phyloP scores from a whole-genome alignment of 2,797 vertebrate genomes.

The Dipus sagitta region DNA sequence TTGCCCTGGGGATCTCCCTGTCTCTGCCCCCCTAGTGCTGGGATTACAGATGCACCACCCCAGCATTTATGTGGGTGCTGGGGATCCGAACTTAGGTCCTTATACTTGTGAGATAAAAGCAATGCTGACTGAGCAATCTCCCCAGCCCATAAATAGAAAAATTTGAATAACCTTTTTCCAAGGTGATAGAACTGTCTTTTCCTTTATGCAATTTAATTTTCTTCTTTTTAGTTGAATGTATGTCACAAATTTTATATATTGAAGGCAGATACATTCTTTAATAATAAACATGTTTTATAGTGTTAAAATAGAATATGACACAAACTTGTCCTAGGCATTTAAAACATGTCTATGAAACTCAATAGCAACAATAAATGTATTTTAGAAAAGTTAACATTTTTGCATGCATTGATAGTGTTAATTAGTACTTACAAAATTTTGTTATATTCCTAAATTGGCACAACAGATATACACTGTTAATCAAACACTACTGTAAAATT shows the following conservation, averaged over 20 bases:
- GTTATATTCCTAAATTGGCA: conserved; percentile 18
- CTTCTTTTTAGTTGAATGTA: conserved; percentile 16
- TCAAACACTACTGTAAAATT: conserved; percentile 37
- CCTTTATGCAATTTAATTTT: conserved; percentile 22
- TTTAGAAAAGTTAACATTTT: conserved; percentile 38
- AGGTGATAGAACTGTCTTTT: conserved; percentile 18
- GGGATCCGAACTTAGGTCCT: too few relatives aligned
- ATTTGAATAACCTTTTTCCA: conserved; percentile 40
- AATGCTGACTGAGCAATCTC: too few relatives aligned
- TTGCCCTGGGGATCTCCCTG: too few relatives aligned
- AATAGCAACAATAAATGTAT: neutral
- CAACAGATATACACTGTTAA: neutral
- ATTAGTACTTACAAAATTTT: conserved; percentile 7
- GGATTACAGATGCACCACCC: too few relatives aligned
- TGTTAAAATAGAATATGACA: conserved; percentile 26
- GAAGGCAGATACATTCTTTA: neutral
- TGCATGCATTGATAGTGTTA: neutral
- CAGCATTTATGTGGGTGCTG: too few relatives aligned
- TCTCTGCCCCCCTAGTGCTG: too few relatives aligned
- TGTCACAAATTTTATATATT: neutral
- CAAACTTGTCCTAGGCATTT: conserved; percentile 5
- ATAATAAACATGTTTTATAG: conserved; percentile 38
- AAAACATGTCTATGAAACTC: conserved; percentile 30
- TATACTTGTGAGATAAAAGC: too few relatives aligned
- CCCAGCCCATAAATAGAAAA: neutral